Base-by-base conservation (phyloP, 92 coral and sea anemone species). In the Porites rus region DNA sequence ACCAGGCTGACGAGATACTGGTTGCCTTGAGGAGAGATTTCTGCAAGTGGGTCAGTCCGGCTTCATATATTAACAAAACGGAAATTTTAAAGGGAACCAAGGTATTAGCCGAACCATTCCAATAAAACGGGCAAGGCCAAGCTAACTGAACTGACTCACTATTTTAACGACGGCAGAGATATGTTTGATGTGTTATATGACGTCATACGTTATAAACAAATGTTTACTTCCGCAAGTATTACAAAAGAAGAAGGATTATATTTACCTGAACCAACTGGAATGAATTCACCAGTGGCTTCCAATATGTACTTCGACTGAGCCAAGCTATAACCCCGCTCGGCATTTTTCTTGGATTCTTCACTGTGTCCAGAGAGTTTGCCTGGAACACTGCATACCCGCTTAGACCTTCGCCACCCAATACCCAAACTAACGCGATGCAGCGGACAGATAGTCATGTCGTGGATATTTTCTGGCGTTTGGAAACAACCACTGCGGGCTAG, bases 371-470 rank as follows among this genome's bases (percentile, higher is more conserved):
- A 28, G 31, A 28, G 31, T 28, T 28, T 28, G 31, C 31, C 31
- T 28, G 31, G 31, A 28, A 28, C 31, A 28, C 31, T 28, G 31
- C 31, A 28, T 28, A 28, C 31, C 31, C 31, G 31, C 31, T 28
- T 28, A 28, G 31, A 28, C 31, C 31, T 28, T 28, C 31, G 31
- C 31, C 20, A 0, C 20, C 69, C 18, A 64, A 17, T n/a, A 64
- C 20, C 20, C 20, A 17, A 64, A 64, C 20, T 64, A n/a, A 64
- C 18, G 20, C 20, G 18, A 5, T 87, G 86, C 69, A 83, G 22
- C 7, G 82, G 82, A 75, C 76, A 76, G 17, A 85, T 76, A 17
- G 88, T 85, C 70, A 85, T 73, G 25, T 87, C 91, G 28, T 25
- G 69, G 64, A 87, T 56, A 50, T 81, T 67, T 25, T 53, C 74